A percentile compares a stretch with the other conserved stretches of the same genome.
Evolutionary conservation across 2,888 invertebrate genomes (phyloP).

Genomic region (Watsonalla binaria): DNA sequence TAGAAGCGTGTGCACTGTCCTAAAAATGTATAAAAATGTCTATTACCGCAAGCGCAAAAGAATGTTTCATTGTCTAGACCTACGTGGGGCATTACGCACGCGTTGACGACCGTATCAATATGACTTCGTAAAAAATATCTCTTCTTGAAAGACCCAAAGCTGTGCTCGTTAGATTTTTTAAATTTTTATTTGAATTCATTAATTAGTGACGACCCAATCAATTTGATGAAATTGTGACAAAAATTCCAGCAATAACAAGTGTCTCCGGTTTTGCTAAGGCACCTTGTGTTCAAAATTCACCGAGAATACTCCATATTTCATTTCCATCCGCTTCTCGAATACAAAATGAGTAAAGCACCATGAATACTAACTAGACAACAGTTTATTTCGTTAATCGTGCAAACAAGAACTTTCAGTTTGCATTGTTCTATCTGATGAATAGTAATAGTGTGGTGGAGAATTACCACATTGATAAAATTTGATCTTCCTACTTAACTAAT

Average conservation of each 20-base stretch:
- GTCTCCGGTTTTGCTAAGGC: conserved; percentile 49
- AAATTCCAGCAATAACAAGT: conserved; percentile 30
- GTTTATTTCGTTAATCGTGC: conserved; percentile 75
- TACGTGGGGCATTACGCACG: no score
- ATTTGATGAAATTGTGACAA: conserved; percentile 1
- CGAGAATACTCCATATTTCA: conserved; percentile 75
- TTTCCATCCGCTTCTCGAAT: conserved; percentile 66
- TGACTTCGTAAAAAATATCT: no score
- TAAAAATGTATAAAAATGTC: no score
- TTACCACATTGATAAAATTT: not conserved
- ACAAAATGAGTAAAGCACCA: conserved; percentile 65
- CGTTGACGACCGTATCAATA: no score
- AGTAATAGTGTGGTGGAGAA: conserved; percentile 12
- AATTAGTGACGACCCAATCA: not conserved
- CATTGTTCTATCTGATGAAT: conserved; percentile 48
- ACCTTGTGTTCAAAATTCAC: conserved; percentile 67
- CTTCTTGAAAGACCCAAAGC: no score
- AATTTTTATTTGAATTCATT: no score
- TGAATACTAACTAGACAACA: conserved; percentile 75
- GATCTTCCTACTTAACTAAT: not conserved
- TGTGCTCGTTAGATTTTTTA: no score
- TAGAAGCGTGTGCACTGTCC: no score
- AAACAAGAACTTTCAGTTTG: conserved; percentile 70
- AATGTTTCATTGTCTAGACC: no score
- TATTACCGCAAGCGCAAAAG: no score